These are phyloP conservation scores for Electrona antarctica DNA, from an alignment of 2,113 vertebrate genomes.

Conservation along the genomic window DNA sequence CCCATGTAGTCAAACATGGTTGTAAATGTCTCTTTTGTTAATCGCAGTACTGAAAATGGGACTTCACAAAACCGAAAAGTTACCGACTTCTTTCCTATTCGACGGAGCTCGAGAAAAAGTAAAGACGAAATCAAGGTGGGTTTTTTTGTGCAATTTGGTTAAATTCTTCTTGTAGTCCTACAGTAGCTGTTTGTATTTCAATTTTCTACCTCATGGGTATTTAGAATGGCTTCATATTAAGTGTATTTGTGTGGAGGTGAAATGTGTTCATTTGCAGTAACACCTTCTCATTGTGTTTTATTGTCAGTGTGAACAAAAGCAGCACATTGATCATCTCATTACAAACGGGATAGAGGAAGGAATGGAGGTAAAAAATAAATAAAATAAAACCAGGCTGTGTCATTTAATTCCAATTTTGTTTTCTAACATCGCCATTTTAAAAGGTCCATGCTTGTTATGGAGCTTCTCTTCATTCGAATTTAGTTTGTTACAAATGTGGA, in stretches of 20 bases:
- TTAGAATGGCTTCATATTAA: too few species aligned
- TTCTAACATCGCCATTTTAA: too few species aligned
- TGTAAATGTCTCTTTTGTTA: neutral
- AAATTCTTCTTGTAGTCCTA: neutral
- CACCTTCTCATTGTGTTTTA: constrained; percentile 21
- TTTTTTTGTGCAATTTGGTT: too few species aligned
- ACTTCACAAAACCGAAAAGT: constrained; percentile 87
- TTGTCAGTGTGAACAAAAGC: constrained; percentile 90
- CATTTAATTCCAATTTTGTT: too few species aligned
- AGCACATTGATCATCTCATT: constrained; percentile 89
- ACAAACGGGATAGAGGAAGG: constrained; percentile 92
- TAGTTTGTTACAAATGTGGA: too few species aligned
- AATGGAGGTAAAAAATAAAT: constrained; percentile 88
- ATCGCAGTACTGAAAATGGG: constrained; percentile 78
- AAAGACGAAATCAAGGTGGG: constrained; percentile 91
- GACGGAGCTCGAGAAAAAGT: constrained; percentile 93
- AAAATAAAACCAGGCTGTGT: too few species aligned
- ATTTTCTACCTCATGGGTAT: too few species aligned
- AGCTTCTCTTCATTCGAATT: too few species aligned
- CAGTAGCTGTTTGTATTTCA: too few species aligned
- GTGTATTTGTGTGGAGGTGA: too few species aligned
- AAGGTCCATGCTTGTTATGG: too few species aligned
- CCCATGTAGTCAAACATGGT: too few species aligned
- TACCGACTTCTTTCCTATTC: constrained; percentile 93
- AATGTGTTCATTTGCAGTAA: neutral